Conservation (phyloP, 2,888 invertebrate species). For the Epirrita christyi region DNA sequence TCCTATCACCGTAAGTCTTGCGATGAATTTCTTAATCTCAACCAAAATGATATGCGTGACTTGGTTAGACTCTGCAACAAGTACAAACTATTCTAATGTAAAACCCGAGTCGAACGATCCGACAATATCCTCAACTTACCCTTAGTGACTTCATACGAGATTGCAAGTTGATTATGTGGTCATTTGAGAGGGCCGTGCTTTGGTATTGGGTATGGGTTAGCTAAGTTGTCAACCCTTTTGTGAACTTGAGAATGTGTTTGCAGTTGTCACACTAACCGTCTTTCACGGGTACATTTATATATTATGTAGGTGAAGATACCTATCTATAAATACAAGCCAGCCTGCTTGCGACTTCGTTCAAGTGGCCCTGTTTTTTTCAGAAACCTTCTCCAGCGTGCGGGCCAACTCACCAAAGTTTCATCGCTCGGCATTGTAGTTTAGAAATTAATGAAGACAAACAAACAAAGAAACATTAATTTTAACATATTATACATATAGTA, state of each 20-base stretch:
- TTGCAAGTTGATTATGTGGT: constrained; percentile 47
- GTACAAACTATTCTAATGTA: constrained; percentile 49
- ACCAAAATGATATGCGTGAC: constrained; percentile 1
- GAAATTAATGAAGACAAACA: no score
- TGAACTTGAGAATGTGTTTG: constrained; percentile 27
- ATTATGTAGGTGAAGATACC: no score
- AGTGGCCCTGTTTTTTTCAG: no score
- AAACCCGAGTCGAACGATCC: constrained; percentile 43
- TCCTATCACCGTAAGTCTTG: no score
- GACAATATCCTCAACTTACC: constrained; percentile 38
- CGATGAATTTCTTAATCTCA: no score
- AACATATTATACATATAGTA: no score
- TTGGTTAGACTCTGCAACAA: constrained; percentile 25
- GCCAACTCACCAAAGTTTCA: no score
- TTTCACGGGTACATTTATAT: background rate
- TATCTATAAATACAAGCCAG: no score
- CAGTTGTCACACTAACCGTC: constrained; percentile 1
- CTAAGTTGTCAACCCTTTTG: constrained; percentile 27
- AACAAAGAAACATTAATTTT: no score
- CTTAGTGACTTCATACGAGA: constrained; percentile 41
- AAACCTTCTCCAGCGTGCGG: no score
- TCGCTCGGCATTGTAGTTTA: no score
- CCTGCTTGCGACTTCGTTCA: no score
- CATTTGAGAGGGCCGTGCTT: constrained; percentile 33
- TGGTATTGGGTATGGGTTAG: constrained; percentile 19